A percentile compares a stretch with the other conserved stretches of the same genome.
Conservation (phyloP, 2,113 vertebrate genomes). For the Sturnira hondurensis region DNA sequence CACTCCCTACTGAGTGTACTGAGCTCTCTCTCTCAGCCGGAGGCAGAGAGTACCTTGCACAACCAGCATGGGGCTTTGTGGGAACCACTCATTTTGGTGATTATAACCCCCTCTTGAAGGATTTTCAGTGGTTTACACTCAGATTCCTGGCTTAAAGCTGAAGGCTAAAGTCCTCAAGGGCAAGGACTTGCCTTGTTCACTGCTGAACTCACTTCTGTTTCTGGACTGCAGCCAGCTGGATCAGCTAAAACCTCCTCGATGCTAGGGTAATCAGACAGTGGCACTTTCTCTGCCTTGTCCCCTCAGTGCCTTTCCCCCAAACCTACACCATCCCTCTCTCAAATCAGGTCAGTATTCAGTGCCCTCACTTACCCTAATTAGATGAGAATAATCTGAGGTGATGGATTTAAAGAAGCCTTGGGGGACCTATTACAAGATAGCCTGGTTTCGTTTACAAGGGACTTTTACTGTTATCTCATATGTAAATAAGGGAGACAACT, state of each 20-base stretch:
- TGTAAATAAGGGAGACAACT: not conserved
- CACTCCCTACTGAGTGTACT: not conserved
- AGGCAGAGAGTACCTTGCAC: not conserved
- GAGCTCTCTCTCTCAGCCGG: not conserved
- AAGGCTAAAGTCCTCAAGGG: not conserved
- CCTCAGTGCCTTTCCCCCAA: not conserved
- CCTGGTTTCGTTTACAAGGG: not conserved
- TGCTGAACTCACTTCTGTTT: not conserved
- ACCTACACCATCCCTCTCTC: not conserved
- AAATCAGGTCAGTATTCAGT: not conserved
- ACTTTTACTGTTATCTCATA: not conserved
- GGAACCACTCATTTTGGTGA: not conserved
- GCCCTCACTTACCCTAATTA: not conserved
- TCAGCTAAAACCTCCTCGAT: not conserved
- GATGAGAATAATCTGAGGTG: conserved; percentile 1
- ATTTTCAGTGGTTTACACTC: not conserved
- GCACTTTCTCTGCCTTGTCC: not conserved
- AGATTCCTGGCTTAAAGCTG: not conserved
- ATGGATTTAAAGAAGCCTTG: not conserved
- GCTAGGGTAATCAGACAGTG: not conserved
- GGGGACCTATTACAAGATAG: not conserved
- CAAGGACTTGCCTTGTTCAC: not conserved
- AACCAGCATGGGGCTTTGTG: not conserved
- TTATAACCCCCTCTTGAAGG: not conserved
- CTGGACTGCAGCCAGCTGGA: not conserved